These are phyloP conservation scores for Acyrthosiphon pisum DNA, from an alignment of 1,140 invertebrate genomes.

Conservation along the genomic window DNA sequence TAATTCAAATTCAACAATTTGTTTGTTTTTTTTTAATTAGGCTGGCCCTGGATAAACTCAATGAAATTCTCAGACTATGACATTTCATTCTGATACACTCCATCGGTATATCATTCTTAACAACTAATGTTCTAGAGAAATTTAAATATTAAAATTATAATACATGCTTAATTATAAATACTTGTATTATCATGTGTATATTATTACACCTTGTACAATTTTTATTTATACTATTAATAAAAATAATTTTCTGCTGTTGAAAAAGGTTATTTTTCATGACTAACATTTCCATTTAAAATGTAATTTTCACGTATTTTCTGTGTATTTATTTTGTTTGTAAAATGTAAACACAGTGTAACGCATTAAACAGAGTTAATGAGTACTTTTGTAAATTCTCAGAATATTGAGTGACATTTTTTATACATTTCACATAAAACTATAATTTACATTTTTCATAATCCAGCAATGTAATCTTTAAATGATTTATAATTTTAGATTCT, in stretches of 20 bases:
- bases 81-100: background rate
- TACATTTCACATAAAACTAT: too few species aligned
- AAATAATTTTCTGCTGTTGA: background rate
- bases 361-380: too few species aligned
- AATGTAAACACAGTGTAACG: too few species aligned
- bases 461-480: too few species aligned
- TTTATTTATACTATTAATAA: conserved; percentile 26
- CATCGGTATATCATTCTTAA: background rate
- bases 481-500: too few species aligned
- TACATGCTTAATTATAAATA: background rate
- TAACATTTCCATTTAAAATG: background rate
- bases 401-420: too few species aligned
- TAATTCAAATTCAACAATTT: background rate
- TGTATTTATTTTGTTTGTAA: background rate
- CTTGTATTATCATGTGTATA: background rate
- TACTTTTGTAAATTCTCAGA: too few species aligned
- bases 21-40: conserved; percentile 20
- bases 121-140: background rate
- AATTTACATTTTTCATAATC: too few species aligned
- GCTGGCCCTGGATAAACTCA: conserved; percentile 35
- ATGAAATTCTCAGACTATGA: conserved; percentile 32
- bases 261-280: background rate
- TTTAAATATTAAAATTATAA: background rate
- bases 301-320: background rate
- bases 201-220: background rate